These are phyloP conservation scores for Protobothrops mucrosquamatus DNA, from an alignment of 2,113 vertebrate genomes.

Conservation along the genomic window DNA sequence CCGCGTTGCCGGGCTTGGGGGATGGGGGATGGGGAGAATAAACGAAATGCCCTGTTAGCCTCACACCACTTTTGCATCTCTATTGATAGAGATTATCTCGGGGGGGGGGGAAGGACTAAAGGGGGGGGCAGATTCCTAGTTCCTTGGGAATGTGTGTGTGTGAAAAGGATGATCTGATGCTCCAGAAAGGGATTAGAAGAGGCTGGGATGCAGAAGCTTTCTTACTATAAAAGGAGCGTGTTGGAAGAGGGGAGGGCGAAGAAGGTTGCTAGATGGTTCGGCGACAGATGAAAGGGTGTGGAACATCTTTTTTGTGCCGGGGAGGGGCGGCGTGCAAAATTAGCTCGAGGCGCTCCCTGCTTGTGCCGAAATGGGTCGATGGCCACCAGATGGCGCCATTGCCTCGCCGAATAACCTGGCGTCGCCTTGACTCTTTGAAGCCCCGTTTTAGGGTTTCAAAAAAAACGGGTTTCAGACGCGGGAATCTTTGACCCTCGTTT, in stretches of 20 bases:
- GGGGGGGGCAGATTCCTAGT: not conserved
- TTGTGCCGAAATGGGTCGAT: too few relatives aligned
- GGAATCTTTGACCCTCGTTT: not conserved
- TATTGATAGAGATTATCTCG: not conserved
- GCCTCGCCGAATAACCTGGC: not conserved
- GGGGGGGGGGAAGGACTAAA: not conserved
- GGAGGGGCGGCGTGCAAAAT: not conserved
- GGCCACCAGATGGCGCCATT: conserved; percentile 5
- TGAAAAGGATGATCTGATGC: not conserved
- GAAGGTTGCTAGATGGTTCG: not conserved
- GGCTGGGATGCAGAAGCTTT: not conserved
- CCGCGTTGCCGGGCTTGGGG: too few relatives aligned
- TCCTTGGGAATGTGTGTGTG: not conserved
- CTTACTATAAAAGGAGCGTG: conserved; percentile 20
- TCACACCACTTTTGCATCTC: not conserved
- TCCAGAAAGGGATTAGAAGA: not conserved
- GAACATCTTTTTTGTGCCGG: not conserved
- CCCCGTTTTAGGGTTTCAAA: not conserved
- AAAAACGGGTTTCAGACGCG: not conserved
- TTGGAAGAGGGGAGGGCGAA: not conserved
- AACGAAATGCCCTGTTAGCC: not conserved
- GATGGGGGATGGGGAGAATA: too few relatives aligned
- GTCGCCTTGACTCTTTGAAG: not conserved
- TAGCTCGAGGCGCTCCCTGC: not conserved
- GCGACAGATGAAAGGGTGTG: conserved; percentile 4